Evolutionary conservation across 2,888 invertebrate species (phyloP), one percentile per base, ranked within the genome.

Genomic region (Parapristionchus giblindavisi): DNA sequence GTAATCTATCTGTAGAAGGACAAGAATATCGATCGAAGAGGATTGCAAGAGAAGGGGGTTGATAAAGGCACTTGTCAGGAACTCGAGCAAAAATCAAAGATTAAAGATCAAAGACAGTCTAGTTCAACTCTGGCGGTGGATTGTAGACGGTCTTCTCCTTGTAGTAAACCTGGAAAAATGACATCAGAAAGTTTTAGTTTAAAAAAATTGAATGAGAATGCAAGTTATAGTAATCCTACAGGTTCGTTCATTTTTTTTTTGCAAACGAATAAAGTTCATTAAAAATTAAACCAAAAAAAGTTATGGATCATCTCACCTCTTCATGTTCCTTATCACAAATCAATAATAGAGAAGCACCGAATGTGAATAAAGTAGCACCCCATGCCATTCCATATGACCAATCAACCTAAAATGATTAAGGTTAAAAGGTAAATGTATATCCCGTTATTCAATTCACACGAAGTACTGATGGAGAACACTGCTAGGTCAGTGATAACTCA

Each of bases 301-400:
- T 34, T 17, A 17, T 17, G 63, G 32, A 17, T 43, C 14, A 38
- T 8, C 48, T 6, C 3, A 73, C 61, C 90, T 97, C 96, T 90
- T 98, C 96, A 87, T 94, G 95, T 90, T 97, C 96, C 90, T 96
- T 97, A 91, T 98, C 97, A 90, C 96, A 95, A 83, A 96, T 92
- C 87, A 98, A 91, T 82, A 98, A 91, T 77, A 97, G 93, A 4
- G 95, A 94, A 75, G 94, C 95, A 61, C 96, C 96, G 89, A 96
- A 94, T 68, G 96, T 91, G 91, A 97, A 96, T 88, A 96, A 94
- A 86, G 95, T 94, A 58, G 96, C 94, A 81, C 96, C 96, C 96
- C 97, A 98, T 24, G 95, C 96, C 36, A 97, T 94, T 66, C 97
- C 96, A 89, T 98, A 98, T 61, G 96, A 96, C 96, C 96, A 98